A percentile compares a stretch with the other conserved stretches of the same genome.
Evolutionary conservation across 2,113 vertebrate species (phyloP).

Genomic region (Murina feae): DNA sequence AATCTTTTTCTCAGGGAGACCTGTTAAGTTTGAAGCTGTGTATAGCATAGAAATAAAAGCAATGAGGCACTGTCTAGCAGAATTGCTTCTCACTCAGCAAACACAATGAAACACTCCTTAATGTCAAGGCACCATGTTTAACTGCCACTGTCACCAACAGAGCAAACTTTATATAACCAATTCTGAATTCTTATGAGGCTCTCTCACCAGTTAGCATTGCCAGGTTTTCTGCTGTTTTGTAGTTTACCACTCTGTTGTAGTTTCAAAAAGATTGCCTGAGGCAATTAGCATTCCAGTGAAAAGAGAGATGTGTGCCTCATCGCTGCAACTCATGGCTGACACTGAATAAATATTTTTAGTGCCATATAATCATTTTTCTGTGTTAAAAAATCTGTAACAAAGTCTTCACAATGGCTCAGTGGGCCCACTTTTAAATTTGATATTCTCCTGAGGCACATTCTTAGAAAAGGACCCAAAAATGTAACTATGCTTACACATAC

Average conservation of each 20-base stretch:
- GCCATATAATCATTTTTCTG: constrained; percentile 55
- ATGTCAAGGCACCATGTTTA: not conserved
- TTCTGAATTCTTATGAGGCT: constrained; percentile 35
- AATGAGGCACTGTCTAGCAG: not conserved
- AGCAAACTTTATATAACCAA: constrained; percentile 39
- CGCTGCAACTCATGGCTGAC: constrained; percentile 46
- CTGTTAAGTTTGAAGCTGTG: not conserved
- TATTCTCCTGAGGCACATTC: not conserved
- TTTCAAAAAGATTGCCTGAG: constrained; percentile 61
- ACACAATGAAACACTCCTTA: not conserved
- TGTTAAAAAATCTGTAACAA: constrained; percentile 40
- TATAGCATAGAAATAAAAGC: not conserved
- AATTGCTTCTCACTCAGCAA: not conserved
- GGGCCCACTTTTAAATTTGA: not conserved
- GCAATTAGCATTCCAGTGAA: constrained; percentile 69
- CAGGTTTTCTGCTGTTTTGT: constrained; percentile 29
- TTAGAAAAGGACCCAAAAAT: not conserved
- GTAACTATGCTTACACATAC: not conserved
- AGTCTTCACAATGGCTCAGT: not conserved
- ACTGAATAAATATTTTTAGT: constrained; percentile 68
- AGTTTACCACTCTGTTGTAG: constrained; percentile 55
- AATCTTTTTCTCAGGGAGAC: not conserved
- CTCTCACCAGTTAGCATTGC: constrained; percentile 45
- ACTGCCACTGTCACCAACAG: constrained; percentile 8
- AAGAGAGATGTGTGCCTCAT: constrained; percentile 43